Evolutionary conservation across 1,140 invertebrate genomes (phyloP).

Genomic region (Eriosoma lanigerum): DNA sequence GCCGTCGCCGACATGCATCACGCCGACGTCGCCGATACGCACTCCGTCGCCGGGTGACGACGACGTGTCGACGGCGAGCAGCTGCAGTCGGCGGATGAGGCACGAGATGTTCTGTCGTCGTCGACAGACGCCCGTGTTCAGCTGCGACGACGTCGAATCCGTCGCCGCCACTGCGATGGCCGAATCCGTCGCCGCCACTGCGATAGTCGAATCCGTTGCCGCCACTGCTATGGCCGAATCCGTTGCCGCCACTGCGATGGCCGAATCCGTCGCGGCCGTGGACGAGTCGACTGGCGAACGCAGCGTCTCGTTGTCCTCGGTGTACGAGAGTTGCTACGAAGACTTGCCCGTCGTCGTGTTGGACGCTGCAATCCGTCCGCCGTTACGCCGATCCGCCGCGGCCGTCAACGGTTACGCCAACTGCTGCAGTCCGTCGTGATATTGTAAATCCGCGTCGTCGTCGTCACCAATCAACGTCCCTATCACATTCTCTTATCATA

Average conservation of each 20-base stretch:
- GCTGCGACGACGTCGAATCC: slow-evolving; percentile 2
- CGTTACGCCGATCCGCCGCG: neutral
- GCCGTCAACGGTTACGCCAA: neutral
- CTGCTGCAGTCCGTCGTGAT: slow-evolving; percentile 43
- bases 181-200: too few species aligned
- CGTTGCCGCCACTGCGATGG: too few species aligned
- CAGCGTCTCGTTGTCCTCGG: slow-evolving; percentile 13
- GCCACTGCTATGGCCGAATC: slow-evolving; percentile 15
- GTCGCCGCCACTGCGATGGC: neutral
- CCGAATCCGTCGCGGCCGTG: too few species aligned
- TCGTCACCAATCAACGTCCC: too few species aligned
- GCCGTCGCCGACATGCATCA: neutral
- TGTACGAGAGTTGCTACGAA: slow-evolving; percentile 37
- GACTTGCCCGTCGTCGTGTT: slow-evolving; percentile 11
- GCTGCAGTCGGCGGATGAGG: neutral
- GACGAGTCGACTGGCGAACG: neutral
- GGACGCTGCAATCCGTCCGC: neutral
- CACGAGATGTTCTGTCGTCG: slow-evolving; percentile 39
- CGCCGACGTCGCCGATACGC: neutral
- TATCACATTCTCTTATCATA: too few species aligned
- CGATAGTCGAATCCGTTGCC: too few species aligned
- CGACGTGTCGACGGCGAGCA: neutral
- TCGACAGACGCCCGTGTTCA: slow-evolving; percentile 41
- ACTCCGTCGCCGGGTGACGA: neutral
- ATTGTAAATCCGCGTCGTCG: neutral